Evolutionary conservation across 2,797 vertebrate species (phyloP), one percentile per base, ranked within the genome.

Genomic region (Simalia tracyae): DNA sequence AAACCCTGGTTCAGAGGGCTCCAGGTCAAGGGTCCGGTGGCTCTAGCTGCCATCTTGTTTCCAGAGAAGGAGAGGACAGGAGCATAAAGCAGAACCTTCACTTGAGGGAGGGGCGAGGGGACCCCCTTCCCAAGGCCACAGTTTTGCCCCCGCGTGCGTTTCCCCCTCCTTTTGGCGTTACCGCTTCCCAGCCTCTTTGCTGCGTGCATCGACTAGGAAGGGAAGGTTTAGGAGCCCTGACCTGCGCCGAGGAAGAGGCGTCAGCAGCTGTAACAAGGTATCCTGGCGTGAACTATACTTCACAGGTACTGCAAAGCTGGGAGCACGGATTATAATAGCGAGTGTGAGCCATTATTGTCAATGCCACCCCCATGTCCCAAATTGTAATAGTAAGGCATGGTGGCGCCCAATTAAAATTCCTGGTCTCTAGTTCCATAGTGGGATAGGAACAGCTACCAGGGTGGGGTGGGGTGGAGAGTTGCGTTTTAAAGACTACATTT

Each of bases 221-320:
- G 5, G 26, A 66, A 54, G 42, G 92, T 90, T 86, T 72, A 7
- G 63, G 84, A 76, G 84, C 50, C 22, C 84, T 76, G 10, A 8
- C n/a, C 63, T 92, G 54, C n/a, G 56, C 88, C 19, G 76, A 66
- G 64, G 50, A 91, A 54, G 88, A 87, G n/a, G 31, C 36, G 64
- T 87, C 88, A 90, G 92, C 88, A 28, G 54, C 89, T 61, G 56
- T 76, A 76, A 90, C 42, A 36, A 76, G 64, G 84, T 54, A 36
- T 26, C 42, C 64, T 56, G 64, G 97, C 97, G 97, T 95, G 96
- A 98, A 96, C 96, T 92, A 91, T 94, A 93, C 96, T 97, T 97
- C 97, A 97, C 97, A 97, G 97, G 97, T 97, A 98, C 96, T 95
- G 95, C 93, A 95, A 84, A 96, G 97, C 97, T 97, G 96, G 95